Evolutionary conservation across 2,888 invertebrate genomes (phyloP).

Genomic region (Zhuqinia jingwanae): DNA sequence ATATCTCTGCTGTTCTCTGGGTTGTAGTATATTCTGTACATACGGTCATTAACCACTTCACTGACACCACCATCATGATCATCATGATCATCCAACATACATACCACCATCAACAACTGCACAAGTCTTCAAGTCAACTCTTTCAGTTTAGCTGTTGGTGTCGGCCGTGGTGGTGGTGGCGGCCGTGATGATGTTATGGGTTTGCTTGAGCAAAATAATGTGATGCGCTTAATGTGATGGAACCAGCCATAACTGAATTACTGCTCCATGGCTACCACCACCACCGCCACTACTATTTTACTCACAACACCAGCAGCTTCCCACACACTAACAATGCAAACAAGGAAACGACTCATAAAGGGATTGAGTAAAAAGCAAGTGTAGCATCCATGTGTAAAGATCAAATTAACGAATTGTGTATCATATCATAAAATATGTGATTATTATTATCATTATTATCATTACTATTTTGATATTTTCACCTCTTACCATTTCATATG

Average conservation of each 20-base stretch:
- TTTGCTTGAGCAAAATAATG: slow-evolving; percentile 36
- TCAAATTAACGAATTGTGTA: slow-evolving; percentile 38
- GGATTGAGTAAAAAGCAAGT: too few species aligned
- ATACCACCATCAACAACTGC: too few species aligned
- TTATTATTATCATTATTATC: neutral
- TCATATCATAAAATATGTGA: too few species aligned
- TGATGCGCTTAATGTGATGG: slow-evolving; percentile 67
- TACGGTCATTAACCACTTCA: too few species aligned
- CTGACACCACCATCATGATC: too few species aligned
- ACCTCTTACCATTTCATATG: too few species aligned
- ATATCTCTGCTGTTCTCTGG: too few species aligned
- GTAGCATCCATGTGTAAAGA: too few species aligned
- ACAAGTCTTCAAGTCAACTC: too few species aligned
- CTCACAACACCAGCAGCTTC: neutral
- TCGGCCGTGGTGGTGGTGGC: neutral
- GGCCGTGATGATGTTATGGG: slow-evolving; percentile 42
- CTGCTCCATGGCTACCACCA: slow-evolving; percentile 34
- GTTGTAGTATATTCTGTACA: too few species aligned
- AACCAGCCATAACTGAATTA: slow-evolving; percentile 61
- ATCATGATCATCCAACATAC: too few species aligned
- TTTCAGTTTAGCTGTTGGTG: slow-evolving; percentile 5
- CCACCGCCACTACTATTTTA: slow-evolving; percentile 3
- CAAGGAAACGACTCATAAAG: neutral
- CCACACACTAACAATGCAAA: neutral
- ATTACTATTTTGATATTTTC: too few species aligned